Conservation (phyloP, 2,113 vertebrate species). For the Campylorhamphus procurvoides region DNA sequence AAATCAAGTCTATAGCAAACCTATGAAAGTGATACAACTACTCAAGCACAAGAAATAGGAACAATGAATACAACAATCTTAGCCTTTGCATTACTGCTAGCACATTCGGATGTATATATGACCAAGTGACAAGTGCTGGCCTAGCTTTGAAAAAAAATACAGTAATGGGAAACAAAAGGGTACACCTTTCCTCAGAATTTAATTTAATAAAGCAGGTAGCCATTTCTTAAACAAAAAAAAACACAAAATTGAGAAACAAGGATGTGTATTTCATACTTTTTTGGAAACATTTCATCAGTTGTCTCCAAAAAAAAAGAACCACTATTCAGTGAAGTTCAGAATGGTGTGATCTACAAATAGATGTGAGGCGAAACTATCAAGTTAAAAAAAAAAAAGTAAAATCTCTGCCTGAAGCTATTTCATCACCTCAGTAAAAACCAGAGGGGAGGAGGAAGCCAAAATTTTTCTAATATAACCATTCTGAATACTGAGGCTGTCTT, state of each 20-base stretch:
- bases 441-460: background rate
- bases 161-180: background rate
- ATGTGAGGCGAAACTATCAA: background rate
- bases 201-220: background rate
- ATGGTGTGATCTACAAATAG: background rate
- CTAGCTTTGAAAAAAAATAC: background rate
- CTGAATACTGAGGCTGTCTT: background rate
- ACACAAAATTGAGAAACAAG: background rate
- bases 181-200: background rate
- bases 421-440: background rate
- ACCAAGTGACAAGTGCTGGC: background rate
- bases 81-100: background rate
- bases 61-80: background rate
- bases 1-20: background rate
- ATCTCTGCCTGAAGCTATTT: background rate
- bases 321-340: background rate
- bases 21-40: background rate
- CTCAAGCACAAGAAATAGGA: background rate
- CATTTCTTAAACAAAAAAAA: background rate
- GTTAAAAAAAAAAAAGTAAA: no score
- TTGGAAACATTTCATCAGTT: background rate
- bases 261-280: background rate
- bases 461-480: background rate
- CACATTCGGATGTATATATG: accelerated
- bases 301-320: background rate